A percentile compares a stretch with the other conserved stretches of the same genome.
Conservation (phyloP, 1,140 invertebrate genomes). For the Thalassaphorura encarpata region DNA sequence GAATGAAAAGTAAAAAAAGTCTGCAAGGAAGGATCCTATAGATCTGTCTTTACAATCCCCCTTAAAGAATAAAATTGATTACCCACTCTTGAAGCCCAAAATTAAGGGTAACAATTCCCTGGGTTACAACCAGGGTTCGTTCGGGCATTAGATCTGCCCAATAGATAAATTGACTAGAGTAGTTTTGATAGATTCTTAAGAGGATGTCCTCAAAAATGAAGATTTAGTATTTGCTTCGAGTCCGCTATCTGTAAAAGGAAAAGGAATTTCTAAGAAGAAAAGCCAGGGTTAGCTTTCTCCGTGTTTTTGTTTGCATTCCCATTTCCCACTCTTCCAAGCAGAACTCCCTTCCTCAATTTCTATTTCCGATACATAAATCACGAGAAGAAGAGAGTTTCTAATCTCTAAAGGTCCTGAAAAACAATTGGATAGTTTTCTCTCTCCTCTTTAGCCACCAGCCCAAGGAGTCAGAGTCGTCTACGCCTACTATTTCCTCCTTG, state of each 20-base stretch:
- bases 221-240: neutral
- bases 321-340: neutral
- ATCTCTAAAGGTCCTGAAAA: conserved; percentile 20
- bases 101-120: too few species aligned
- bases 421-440: conserved; percentile 13
- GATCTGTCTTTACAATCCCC: too few species aligned
- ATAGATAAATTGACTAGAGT: neutral
- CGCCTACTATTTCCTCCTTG: too few species aligned
- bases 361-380: conserved; percentile 29
- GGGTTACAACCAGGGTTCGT: too few species aligned
- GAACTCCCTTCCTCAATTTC: conserved; percentile 15
- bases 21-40: too few species aligned
- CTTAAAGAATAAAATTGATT: too few species aligned
- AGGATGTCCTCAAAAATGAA: neutral
- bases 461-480: too few species aligned
- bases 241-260: neutral
- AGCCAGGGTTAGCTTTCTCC: neutral
- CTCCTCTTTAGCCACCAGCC: too few species aligned
- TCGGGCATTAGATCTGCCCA: too few species aligned
- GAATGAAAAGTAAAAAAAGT: too few species aligned
- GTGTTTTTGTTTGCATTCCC: conserved; percentile 1
- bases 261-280: neutral
- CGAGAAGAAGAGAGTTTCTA: conserved; percentile 11
- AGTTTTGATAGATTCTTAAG: neutral
- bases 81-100: too few species aligned